These are phyloP conservation scores for Heliconius nattereri DNA, from an alignment of 1,140 invertebrate genomes.

Conservation along the genomic window DNA sequence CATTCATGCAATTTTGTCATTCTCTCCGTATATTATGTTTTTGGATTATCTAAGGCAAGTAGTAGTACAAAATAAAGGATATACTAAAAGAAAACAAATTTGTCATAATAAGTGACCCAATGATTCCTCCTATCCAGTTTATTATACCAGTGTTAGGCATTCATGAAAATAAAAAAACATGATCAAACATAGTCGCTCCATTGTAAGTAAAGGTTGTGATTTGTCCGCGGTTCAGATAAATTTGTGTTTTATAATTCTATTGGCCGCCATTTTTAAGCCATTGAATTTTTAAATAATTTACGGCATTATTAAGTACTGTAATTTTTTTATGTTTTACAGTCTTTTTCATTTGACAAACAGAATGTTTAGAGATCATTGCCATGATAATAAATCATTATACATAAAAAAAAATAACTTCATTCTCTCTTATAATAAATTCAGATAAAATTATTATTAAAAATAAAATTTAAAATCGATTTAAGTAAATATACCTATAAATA, in stretches of 20 bases:
- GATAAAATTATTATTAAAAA: not conserved
- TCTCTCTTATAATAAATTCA: not conserved
- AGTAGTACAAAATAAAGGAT: too few species aligned
- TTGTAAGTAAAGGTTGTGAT: conserved; percentile 8
- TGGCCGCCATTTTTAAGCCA: too few species aligned
- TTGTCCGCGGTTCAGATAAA: not conserved
- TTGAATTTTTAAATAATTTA: too few species aligned
- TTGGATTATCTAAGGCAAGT: not conserved
- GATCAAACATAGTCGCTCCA: not conserved
- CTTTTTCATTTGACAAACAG: not conserved
- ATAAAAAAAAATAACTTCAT: not conserved
- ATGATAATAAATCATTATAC: not conserved
- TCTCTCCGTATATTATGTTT: not conserved
- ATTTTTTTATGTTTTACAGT: not conserved
- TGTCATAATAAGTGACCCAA: not conserved
- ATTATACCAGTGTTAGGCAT: not conserved
- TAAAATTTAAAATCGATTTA: not conserved
- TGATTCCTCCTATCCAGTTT: not conserved
- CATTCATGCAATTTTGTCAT: not conserved
- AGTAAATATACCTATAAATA: not conserved
- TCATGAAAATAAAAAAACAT: not conserved
- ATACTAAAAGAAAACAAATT: not conserved
- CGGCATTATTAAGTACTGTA: not conserved
- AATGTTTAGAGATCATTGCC: not conserved
- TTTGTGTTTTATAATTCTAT: not conserved